A percentile compares a stretch with the other conserved stretches of the same genome.
These are phyloP conservation scores for Pseudococcus viburni DNA, from an alignment of 2,888 invertebrate species.

Conservation along the genomic window DNA sequence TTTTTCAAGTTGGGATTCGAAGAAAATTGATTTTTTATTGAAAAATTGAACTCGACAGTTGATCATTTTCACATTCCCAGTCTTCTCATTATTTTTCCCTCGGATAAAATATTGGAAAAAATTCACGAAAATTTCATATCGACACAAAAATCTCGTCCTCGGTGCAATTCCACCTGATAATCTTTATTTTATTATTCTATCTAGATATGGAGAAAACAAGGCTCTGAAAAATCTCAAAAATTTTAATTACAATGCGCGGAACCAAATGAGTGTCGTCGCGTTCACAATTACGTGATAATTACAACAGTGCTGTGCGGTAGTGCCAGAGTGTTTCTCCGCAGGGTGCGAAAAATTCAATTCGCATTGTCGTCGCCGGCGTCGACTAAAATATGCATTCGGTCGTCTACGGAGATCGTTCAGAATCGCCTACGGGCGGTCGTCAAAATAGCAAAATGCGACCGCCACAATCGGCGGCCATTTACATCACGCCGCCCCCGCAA, in stretches of 20 bases:
- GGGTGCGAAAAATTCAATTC: too few species aligned
- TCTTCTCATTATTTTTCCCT: neutral
- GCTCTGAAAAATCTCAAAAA: neutral
- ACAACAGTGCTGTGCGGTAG: neutral
- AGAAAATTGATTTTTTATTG: too few species aligned
- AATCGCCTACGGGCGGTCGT: constrained; percentile 40
- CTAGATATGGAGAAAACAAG: neutral
- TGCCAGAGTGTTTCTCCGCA: too few species aligned
- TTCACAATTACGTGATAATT: neutral
- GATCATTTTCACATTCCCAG: neutral
- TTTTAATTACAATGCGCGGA: neutral
- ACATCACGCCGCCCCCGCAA: constrained; percentile 64
- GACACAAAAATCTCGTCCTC: neutral
- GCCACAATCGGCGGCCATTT: constrained; percentile 60
- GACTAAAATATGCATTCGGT: constrained; percentile 53
- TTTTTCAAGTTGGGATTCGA: too few species aligned
- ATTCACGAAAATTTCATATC: neutral
- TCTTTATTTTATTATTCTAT: neutral
- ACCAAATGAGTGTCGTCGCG: neutral
- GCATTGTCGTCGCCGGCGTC: neutral
- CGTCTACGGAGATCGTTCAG: constrained; percentile 51
- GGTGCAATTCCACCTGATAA: neutral
- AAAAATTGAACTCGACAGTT: too few species aligned
- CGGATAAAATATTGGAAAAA: neutral
- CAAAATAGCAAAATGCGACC: constrained; percentile 42